Evolutionary conservation across 2,797 vertebrate species (phyloP).

Genomic region (Artibeus jamaicensis): DNA sequence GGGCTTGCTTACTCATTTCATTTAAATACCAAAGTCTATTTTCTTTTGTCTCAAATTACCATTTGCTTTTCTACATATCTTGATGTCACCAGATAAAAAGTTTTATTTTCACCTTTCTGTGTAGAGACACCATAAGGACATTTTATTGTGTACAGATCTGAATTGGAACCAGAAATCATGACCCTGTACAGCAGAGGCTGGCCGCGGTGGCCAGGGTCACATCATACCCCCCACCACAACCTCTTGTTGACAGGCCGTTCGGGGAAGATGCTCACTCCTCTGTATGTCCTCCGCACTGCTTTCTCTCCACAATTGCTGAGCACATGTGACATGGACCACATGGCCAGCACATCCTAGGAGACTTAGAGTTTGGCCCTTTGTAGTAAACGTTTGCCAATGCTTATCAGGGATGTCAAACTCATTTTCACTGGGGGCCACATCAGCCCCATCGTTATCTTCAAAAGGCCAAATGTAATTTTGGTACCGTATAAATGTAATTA

Average conservation of each 20-base stretch:
- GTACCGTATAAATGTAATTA: no score
- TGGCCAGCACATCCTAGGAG: not conserved
- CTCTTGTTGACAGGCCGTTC: not conserved
- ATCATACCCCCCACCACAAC: not conserved
- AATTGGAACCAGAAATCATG: not conserved
- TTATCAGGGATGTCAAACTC: no score
- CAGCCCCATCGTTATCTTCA: no score
- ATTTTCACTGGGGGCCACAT: no score
- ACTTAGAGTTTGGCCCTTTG: not conserved
- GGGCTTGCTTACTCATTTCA: not conserved
- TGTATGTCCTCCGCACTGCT: not conserved
- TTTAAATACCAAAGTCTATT: not conserved
- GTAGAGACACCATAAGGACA: not conserved
- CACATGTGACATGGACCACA: not conserved
- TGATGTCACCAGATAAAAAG: not conserved
- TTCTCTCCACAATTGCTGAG: not conserved
- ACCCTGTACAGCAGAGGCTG: no score
- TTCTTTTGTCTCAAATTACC: not conserved
- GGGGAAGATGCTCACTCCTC: not conserved
- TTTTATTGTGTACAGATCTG: not conserved
- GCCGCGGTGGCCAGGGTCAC: not conserved
- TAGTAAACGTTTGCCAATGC: not conserved
- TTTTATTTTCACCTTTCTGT: not conserved
- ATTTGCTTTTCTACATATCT: not conserved
- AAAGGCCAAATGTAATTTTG: no score